Evolutionary conservation across 2,888 invertebrate genomes (phyloP).

Genomic region (Smittia sp.): DNA sequence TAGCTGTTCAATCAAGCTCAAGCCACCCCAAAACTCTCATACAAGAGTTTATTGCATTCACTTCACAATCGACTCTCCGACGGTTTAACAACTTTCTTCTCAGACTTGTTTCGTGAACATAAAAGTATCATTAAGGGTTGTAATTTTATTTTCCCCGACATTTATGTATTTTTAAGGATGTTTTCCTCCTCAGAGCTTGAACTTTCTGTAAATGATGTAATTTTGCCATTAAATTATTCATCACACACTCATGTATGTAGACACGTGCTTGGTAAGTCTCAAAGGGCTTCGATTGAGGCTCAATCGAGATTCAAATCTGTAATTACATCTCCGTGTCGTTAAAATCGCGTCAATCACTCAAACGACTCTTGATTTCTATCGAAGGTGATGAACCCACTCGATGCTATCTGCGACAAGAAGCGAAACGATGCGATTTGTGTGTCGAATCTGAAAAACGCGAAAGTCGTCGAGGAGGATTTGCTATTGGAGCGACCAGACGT

Average conservation of each 20-base stretch:
- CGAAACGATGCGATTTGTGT: constrained; percentile 81
- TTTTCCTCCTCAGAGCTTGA: background rate
- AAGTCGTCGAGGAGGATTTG: constrained; percentile 71
- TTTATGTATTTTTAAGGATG: background rate
- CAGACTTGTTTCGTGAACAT: too few relatives aligned
- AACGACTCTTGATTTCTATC: too few relatives aligned
- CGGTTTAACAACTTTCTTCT: too few relatives aligned
- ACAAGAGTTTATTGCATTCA: too few relatives aligned
- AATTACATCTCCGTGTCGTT: too few relatives aligned
- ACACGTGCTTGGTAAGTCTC: background rate
- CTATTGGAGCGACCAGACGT: constrained; percentile 80
- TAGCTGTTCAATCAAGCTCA: too few relatives aligned
- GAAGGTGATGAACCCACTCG: constrained; percentile 86
- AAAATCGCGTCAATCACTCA: too few relatives aligned
- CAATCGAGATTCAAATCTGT: too few relatives aligned
- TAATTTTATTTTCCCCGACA: too few relatives aligned
- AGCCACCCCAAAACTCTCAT: too few relatives aligned
- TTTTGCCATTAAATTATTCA: background rate
- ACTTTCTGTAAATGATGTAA: constrained; percentile 12
- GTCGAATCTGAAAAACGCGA: constrained; percentile 78
- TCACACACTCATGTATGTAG: background rate
- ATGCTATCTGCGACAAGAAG: constrained; percentile 75
- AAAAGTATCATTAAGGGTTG: too few relatives aligned
- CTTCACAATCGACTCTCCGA: too few relatives aligned
- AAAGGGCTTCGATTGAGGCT: background rate